Base-by-base conservation (phyloP, 1,140 invertebrate genomes). In the Trachelipus rathkii region DNA sequence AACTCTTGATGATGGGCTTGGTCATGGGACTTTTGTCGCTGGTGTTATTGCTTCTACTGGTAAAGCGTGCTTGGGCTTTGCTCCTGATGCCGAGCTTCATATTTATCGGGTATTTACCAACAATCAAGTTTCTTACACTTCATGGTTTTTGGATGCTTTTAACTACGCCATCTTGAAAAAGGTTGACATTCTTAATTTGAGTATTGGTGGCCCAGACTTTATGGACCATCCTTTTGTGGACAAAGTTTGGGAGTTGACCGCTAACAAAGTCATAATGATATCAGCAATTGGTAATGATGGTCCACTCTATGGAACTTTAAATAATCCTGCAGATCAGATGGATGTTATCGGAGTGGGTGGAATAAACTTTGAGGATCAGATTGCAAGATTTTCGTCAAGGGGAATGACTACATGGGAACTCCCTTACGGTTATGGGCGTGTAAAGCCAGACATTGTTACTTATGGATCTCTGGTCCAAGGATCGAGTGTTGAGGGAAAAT, bases 391-490 rank as follows among this genome's bases (percentile, higher is more conserved):
- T 86, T 98, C 95, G 0, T 98, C 96, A 0, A 86, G 96, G 76
- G 96, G 96, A 45, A 98, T 98, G 96, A 98, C 96, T 0, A 97
- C 95, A 0, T 98, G 95, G 95, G 95, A 95, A 85, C 85, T 95
- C 53, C 93, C 93, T 0, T 84, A 88, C 79, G 85, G 85, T 81
- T 97, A 97, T 85, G 95, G 95, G 0, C 88, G 96, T 82, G 88
- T 98, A 8, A 98, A 98, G 83, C 95, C 96, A 3, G 96, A 99
- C 85, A 93, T 99, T 82, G 95, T 99, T 11, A 97, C 95, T 0
- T 97, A 96, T 85, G 96, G 96, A 11, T 94, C 93, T 77, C 90
- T 91, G 76, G 95, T 98, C 6, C 87, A 92, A 77, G 95, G 95
- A 6, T 96, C 95, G 2, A 94, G 93, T 82, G 90, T 97, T 8